Evolutionary conservation across 2,797 vertebrate genomes (phyloP).

Genomic region (Simalia tracyae): DNA sequence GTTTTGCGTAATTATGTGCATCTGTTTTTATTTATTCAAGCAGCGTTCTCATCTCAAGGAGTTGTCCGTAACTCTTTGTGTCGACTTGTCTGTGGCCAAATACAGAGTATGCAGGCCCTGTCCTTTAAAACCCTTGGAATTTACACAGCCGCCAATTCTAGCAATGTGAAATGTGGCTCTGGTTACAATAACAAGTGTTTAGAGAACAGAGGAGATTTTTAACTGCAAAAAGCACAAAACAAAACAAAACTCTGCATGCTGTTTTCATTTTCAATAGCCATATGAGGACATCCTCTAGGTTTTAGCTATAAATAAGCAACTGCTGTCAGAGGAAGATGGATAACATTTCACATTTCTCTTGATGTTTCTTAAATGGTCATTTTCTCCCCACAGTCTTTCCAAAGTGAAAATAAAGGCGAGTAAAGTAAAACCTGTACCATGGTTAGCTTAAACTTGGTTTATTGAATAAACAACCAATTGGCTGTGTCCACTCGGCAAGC

Average conservation of each 20-base stretch:
- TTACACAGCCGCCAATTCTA: constrained; percentile 72
- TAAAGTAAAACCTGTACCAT: constrained; percentile 46
- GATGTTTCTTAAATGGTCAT: constrained; percentile 45
- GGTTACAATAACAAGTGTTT: constrained; percentile 74
- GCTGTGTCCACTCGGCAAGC: not conserved
- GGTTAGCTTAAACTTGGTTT: constrained; percentile 32
- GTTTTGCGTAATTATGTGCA: constrained; percentile 26
- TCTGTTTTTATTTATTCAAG: constrained; percentile 50
- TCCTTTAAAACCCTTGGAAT: constrained; percentile 68
- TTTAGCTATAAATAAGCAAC: constrained; percentile 74
- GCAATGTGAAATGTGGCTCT: constrained; percentile 66
- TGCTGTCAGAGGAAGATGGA: constrained; percentile 66
- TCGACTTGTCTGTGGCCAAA: constrained; percentile 35
- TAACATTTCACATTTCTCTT: constrained; percentile 56
- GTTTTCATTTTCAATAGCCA: constrained; percentile 78
- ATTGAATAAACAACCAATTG: not conserved
- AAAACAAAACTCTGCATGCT: constrained; percentile 73
- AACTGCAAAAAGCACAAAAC: constrained; percentile 64
- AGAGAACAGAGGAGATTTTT: constrained; percentile 50
- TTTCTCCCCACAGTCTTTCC: constrained; percentile 40
- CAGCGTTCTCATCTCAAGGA: constrained; percentile 43
- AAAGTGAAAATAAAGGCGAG: constrained; percentile 56
- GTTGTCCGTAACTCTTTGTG: constrained; percentile 47
- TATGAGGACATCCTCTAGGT: constrained; percentile 72
- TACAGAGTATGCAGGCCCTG: constrained; percentile 53